phyloP scores from a whole-genome alignment of 2,113 vertebrate genomes.

The Spea bombifrons region DNA sequence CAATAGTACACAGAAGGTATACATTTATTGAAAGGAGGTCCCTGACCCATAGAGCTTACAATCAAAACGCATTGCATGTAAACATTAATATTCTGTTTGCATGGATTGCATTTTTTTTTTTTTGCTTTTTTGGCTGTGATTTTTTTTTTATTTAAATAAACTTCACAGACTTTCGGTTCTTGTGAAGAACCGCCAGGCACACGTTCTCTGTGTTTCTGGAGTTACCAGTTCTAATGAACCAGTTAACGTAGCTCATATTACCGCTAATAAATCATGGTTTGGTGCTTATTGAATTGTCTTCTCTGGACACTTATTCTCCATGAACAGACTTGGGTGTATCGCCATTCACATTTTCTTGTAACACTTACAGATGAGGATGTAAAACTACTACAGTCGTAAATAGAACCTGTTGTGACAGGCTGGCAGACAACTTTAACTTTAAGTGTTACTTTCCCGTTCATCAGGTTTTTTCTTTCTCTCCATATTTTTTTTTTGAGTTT shows the following conservation, averaged over 20 bases:
- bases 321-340: neutral
- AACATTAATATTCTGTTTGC: no score
- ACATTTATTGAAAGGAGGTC: no score
- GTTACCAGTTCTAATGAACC: neutral
- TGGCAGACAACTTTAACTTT: constrained; percentile 19
- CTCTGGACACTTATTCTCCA: neutral
- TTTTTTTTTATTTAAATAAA: no score
- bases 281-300: neutral
- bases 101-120: no score
- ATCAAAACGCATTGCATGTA: no score
- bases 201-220: neutral
- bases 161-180: neutral
- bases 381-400: constrained; percentile 15
- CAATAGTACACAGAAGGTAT: no score
- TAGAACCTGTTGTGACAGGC: constrained; percentile 40
- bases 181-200: neutral
- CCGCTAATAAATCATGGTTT: neutral
- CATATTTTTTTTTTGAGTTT: neutral
- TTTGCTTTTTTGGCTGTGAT: no score
- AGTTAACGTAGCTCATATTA: neutral
- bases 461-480: constrained; percentile 18
- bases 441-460: constrained; percentile 25
- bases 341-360: neutral
- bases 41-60: no score
- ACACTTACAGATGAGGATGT: neutral